Evolutionary conservation across 2,113 vertebrate species (phyloP).

Genomic region (Upupa epops): DNA sequence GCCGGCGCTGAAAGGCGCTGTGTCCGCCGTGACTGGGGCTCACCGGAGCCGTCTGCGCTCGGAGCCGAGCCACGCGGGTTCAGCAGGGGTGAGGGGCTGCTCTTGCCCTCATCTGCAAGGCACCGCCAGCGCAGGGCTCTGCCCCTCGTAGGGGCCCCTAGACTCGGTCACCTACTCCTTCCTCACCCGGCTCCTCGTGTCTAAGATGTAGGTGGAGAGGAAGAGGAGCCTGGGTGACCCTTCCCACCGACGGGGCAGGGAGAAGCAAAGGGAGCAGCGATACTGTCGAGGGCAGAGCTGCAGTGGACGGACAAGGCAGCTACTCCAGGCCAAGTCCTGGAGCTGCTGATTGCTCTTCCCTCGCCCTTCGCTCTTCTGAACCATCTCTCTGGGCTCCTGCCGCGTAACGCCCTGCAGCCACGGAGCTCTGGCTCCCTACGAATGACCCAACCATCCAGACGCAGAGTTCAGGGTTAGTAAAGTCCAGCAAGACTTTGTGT

Average conservation of each 20-base stretch:
- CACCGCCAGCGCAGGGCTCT: too few relatives aligned
- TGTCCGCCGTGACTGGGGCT: conserved; percentile 52
- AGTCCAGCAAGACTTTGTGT: too few relatives aligned
- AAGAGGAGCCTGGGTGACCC: too few relatives aligned
- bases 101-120: background rate
- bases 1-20: conserved; percentile 33
- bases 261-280: background rate
- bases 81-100: background rate
- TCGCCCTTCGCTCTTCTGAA: background rate
- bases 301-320: background rate
- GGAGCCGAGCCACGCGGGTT: too few relatives aligned
- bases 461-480: too few relatives aligned
- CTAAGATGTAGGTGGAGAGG: too few relatives aligned
- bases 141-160: too few relatives aligned
- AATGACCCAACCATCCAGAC: background rate
- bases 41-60: conserved; percentile 4
- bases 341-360: background rate
- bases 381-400: background rate
- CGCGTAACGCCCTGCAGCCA: background rate
- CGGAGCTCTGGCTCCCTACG: background rate
- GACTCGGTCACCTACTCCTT: too few relatives aligned
- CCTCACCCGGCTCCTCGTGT: too few relatives aligned
- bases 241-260: background rate
- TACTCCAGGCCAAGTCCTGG: background rate
- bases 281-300: background rate